A percentile compares a stretch with the other conserved stretches of the same genome.
phyloP scores from a whole-genome alignment of 1,140 invertebrate species.

The Caenorhabditis remanei region DNA sequence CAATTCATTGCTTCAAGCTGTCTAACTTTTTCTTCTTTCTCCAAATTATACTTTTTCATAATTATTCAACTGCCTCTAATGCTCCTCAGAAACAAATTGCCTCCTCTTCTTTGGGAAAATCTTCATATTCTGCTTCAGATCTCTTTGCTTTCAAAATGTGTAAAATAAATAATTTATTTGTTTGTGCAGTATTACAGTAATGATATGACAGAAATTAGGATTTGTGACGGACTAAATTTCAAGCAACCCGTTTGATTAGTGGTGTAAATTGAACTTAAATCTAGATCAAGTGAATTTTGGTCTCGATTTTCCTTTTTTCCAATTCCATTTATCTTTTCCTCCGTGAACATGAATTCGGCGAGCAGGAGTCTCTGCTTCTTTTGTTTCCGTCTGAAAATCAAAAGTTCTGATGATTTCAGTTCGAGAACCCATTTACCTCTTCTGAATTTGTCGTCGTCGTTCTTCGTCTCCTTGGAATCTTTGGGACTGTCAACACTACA shows the following conservation, averaged over 20 bases:
- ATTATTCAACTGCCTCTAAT: constrained; percentile 43
- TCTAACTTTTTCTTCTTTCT: constrained; percentile 5
- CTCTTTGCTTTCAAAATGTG: constrained; percentile 37
- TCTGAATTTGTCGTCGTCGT: constrained; percentile 7
- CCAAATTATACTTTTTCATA: neutral
- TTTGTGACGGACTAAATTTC: too few species aligned
- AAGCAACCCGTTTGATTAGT: constrained; percentile 6
- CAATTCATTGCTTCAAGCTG: constrained; percentile 51
- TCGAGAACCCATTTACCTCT: neutral
- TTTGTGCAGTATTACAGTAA: neutral
- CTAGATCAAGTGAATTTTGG: constrained; percentile 9
- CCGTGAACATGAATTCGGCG: constrained; percentile 9
- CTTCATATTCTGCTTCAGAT: constrained; percentile 29
- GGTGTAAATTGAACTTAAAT: neutral
- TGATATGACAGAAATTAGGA: neutral
- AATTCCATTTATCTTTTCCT: constrained; percentile 38
- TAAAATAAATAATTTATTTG: constrained; percentile 51
- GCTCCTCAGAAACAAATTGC: constrained; percentile 37
- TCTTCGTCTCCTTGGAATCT: neutral
- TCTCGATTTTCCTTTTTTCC: constrained; percentile 36
- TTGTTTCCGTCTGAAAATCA: neutral
- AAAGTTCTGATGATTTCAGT: neutral
- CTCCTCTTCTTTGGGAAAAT: neutral
- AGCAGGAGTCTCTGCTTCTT: neutral
- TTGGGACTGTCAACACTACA: neutral